Evolutionary conservation across 2,888 invertebrate genomes (phyloP).

Genomic region (Leucophora obtusa): DNA sequence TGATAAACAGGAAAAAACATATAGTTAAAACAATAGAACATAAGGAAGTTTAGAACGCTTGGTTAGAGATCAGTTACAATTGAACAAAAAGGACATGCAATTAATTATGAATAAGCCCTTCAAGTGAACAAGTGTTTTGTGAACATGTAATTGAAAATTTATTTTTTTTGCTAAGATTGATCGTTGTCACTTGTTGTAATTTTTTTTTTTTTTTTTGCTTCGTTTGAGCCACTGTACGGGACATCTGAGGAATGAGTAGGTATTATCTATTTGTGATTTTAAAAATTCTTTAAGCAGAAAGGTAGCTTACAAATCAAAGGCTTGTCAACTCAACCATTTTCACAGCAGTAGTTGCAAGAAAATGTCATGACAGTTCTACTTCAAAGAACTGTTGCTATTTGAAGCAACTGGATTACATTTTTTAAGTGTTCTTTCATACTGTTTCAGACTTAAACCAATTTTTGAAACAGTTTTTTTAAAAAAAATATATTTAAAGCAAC

Average conservation of each 20-base stretch:
- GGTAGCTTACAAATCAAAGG: constrained; percentile 39
- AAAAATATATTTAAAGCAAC: no score
- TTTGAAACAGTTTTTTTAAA: no score
- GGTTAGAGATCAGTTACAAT: constrained; percentile 20
- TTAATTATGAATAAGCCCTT: constrained; percentile 57
- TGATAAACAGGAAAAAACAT: constrained; percentile 13
- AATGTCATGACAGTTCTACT: constrained; percentile 11
- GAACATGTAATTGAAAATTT: constrained; percentile 29
- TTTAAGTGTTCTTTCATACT: no score
- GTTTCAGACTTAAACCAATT: no score
- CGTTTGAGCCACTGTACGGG: constrained; percentile 9
- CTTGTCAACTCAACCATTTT: constrained; percentile 53
- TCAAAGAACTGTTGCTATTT: constrained; percentile 4
- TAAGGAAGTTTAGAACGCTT: constrained; percentile 21
- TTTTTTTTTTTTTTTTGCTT: constrained; percentile 10
- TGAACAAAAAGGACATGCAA: constrained; percentile 54
- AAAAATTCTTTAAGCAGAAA: constrained; percentile 22
- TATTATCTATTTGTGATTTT: constrained; percentile 34
- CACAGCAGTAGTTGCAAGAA: constrained; percentile 30
- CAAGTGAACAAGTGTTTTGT: constrained; percentile 58
- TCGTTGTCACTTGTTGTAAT: constrained; percentile 58
- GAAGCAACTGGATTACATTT: no score
- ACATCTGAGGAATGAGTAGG: constrained; percentile 31
- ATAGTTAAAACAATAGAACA: constrained; percentile 1
- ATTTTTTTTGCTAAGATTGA: constrained; percentile 45